A percentile compares a stretch with the other conserved stretches of the same genome.
Conservation (phyloP, 2,888 invertebrate genomes). For the Agrotis puta region DNA sequence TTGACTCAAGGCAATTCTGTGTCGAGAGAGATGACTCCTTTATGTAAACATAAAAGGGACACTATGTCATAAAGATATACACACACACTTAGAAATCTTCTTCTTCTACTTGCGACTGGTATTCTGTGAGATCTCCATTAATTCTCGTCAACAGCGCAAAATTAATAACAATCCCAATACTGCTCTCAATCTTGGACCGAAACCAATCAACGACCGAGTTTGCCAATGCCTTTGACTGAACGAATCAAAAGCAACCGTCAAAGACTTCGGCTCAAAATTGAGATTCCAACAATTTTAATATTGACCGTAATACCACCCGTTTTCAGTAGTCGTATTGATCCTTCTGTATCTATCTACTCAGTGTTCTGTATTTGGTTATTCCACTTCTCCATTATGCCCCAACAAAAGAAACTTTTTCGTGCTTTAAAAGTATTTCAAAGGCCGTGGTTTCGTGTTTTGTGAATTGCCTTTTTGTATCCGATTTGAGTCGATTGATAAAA, state of each 20-base stretch:
- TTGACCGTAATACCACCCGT: neutral
- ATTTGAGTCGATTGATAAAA: conserved; percentile 43
- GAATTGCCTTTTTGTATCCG: conserved; percentile 49
- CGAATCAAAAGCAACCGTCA: neutral
- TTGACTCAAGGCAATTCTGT: too few relatives aligned
- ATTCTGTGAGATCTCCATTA: neutral
- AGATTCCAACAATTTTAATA: neutral
- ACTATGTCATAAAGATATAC: too few relatives aligned
- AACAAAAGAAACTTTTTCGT: conserved; percentile 52
- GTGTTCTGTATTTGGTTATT: conserved; percentile 30
- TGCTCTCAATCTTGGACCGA: neutral
- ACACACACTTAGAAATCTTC: too few relatives aligned
- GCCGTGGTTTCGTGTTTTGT: conserved; percentile 42
- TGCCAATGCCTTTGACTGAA: neutral
- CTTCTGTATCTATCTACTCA: conserved; percentile 15
- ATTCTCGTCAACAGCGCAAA: too few relatives aligned
- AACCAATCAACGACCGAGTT: neutral
- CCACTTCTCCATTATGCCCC: conserved; percentile 33
- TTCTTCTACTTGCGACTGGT: too few relatives aligned
- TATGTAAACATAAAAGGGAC: too few relatives aligned
- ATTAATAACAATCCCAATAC: neutral
- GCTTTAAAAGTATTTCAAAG: conserved; percentile 44
- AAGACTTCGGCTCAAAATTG: neutral
- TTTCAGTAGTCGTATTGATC: neutral
- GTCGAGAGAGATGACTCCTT: too few relatives aligned